A percentile compares a stretch with the other conserved stretches of the same genome.
phyloP scores from a whole-genome alignment of 2,797 vertebrate genomes.

The Macroramphosus scolopax region DNA sequence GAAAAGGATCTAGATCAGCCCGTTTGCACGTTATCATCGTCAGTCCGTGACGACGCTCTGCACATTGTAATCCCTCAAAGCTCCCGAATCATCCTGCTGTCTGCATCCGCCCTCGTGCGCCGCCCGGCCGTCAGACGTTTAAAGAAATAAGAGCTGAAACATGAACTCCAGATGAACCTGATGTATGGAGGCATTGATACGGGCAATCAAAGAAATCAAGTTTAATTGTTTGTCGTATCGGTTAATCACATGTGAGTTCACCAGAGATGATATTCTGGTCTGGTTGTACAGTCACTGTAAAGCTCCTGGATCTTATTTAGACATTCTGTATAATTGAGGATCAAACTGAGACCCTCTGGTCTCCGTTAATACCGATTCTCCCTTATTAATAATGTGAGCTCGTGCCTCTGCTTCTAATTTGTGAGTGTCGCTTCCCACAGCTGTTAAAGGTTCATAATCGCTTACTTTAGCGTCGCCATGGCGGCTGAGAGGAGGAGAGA shows the following conservation, averaged over 20 bases:
- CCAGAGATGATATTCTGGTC: neutral
- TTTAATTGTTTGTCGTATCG: neutral
- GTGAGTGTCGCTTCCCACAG: too few species aligned
- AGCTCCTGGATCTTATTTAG: slow-evolving; percentile 6
- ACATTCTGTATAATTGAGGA: slow-evolving; percentile 5
- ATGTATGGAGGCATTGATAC: slow-evolving; percentile 7
- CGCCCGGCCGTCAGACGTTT: slow-evolving; percentile 6
- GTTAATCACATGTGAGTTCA: neutral
- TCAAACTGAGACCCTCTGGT: slow-evolving; percentile 12
- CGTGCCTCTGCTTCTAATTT: neutral
- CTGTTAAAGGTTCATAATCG: neutral
- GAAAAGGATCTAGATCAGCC: too few species aligned
- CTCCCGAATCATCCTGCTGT: neutral
- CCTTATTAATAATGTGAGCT: slow-evolving; percentile 9
- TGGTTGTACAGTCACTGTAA: neutral
- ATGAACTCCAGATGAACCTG: neutral
- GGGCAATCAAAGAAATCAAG: slow-evolving; percentile 2
- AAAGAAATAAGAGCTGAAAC: slow-evolving; percentile 12
- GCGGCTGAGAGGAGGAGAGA: neutral
- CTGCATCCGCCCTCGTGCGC: neutral
- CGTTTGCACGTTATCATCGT: too few species aligned
- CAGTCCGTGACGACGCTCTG: too few species aligned
- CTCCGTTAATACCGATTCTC: neutral
- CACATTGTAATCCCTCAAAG: neutral
- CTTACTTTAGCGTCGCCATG: neutral